Base-by-base conservation (phyloP, 2,888 invertebrate genomes). In the Achlya flavicornis region DNA sequence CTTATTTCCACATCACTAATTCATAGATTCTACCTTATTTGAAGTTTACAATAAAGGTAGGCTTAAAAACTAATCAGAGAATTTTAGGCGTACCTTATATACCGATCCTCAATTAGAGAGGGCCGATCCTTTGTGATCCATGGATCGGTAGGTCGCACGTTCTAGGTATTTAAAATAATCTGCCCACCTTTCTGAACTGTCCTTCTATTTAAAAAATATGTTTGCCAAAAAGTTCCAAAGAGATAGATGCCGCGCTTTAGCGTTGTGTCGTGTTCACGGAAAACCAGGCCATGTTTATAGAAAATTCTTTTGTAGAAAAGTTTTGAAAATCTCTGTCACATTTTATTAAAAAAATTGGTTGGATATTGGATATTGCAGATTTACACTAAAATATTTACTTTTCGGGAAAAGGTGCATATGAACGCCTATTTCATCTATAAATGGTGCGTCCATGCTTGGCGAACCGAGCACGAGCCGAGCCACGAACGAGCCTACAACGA, bases 31-130 rank as follows among this genome's bases (percentile, higher is more conserved):
- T 62, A 43, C 41, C 35, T n/a, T 43, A 43, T 64, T 63, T 62
- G 53, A 61, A 68, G 61, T 73, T 72, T 72, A 63, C 69, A 68
- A 71, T 71, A 73, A 68, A 68, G 67, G 64, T 71, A 65, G 75
- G 79, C 78, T 79, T 82, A 76, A 79, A 84, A 85, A 82, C 77
- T 78, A 82, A 81, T 83, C 75, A 76, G 77, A 72, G 78, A 76
- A 77, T 79, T 80, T 72, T 63, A 70, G 79, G 71, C 69, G 70
- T 66, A 70, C 77, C 72, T 67, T 71, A 78, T 71, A 78, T 81
- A 80, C 77, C 70, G 80, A 83, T 80, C 83, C 86, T 73, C 76
- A 81, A 85, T 85, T 82, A 83, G 78, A 69, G 68, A 65, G 72
- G 72, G 46, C 64, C 71, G 73, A 78, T 69, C 82, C 79, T 64